Percentiles rank a stretch among this genome's conserved stretches.
These are phyloP conservation scores for Alaudala cheleensis DNA, from an alignment of 2,113 vertebrate genomes.

Conservation along the genomic window DNA sequence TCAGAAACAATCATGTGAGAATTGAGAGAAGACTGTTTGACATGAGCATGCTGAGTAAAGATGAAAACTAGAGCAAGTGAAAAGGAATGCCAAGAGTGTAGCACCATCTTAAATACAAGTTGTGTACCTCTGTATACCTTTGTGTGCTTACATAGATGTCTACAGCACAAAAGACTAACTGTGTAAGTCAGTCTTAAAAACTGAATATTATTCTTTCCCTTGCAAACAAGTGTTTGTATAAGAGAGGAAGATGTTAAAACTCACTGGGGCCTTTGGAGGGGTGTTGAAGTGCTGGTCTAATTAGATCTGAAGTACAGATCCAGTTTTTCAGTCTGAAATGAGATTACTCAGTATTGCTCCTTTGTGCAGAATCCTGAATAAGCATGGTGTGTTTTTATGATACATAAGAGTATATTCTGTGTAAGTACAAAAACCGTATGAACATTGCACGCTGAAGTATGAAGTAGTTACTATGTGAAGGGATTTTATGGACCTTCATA, in stretches of 20 bases:
- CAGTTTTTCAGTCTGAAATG: background rate
- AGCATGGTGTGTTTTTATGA: background rate
- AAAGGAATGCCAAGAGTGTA: background rate
- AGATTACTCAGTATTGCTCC: background rate
- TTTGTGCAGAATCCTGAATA: background rate
- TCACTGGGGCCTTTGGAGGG: accelerated
- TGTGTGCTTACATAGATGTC: background rate
- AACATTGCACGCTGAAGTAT: background rate
- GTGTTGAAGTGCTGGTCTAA: background rate
- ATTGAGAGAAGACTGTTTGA: background rate
- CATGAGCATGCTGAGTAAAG: background rate
- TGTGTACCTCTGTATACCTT: background rate
- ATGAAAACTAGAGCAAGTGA: background rate
- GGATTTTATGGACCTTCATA: background rate
- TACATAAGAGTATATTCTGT: background rate
- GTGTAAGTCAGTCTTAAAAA: background rate
- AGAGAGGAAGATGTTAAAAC: background rate
- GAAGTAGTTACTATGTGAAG: background rate
- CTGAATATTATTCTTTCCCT: background rate
- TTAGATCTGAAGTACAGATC: background rate
- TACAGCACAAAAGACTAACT: background rate
- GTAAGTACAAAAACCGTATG: background rate
- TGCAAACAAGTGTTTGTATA: background rate
- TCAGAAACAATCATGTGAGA: background rate
- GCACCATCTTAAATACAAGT: background rate